A percentile compares a stretch with the other conserved stretches of the same genome.
Evolutionary conservation across 2,797 vertebrate genomes (phyloP).

Genomic region (Mormyrus hasselquistii): DNA sequence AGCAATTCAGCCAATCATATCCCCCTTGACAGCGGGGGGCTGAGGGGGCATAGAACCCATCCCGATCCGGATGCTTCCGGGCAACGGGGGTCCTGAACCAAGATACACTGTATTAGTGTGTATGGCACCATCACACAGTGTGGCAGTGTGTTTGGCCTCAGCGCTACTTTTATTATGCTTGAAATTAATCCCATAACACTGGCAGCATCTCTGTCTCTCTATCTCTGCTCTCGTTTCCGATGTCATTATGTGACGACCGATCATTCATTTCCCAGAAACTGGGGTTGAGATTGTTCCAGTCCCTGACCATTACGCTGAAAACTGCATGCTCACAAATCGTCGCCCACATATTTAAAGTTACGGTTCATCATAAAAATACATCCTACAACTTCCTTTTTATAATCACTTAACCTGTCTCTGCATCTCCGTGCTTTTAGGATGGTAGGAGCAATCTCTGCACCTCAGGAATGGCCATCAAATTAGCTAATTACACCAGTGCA

Average conservation of each 20-base stretch:
- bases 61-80: neutral
- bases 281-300: neutral
- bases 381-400: neutral
- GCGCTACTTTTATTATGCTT: neutral
- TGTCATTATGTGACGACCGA: neutral
- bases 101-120: neutral
- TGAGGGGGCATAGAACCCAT: neutral
- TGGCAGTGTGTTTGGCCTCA: neutral
- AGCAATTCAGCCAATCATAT: neutral
- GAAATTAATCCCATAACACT: neutral
- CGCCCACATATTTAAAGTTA: neutral
- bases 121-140: neutral
- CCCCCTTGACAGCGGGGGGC: neutral
- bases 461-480: conserved; percentile 86
- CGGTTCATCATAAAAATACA: neutral
- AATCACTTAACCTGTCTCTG: neutral
- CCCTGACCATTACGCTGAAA: neutral
- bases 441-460: conserved; percentile 78
- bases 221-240: neutral
- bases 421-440: neutral
- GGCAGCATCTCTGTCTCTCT: neutral
- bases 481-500: conserved; percentile 85
- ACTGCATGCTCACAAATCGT: neutral
- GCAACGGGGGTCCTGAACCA: neutral
- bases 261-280: neutral